phyloP scores from a whole-genome alignment of 1,140 invertebrate genomes.

The Eufriesea mexicana region DNA sequence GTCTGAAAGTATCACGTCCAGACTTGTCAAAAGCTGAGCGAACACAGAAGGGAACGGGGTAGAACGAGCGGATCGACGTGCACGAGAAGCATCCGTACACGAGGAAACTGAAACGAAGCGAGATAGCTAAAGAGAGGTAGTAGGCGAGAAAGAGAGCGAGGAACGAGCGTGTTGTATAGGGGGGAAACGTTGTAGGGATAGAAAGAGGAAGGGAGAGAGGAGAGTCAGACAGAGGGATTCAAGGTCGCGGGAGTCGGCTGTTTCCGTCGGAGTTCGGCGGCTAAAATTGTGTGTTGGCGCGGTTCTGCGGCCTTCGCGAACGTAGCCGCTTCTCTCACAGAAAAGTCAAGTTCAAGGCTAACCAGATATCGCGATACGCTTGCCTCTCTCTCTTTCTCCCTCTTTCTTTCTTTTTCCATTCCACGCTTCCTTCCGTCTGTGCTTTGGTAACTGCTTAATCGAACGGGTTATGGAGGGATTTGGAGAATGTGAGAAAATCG shows the following conservation, averaged over 20 bases:
- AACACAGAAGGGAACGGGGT: neutral
- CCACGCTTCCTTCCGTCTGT: constrained; percentile 34
- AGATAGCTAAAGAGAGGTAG: constrained; percentile 13
- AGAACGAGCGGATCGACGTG: constrained; percentile 10
- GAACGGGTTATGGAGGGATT: neutral
- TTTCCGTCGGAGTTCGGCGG: constrained; percentile 74
- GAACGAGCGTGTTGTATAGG: neutral
- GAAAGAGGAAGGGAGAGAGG: constrained; percentile 14
- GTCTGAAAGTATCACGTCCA: neutral
- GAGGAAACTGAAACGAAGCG: constrained; percentile 29
- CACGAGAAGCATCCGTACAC: constrained; percentile 11
- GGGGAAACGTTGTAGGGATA: neutral
- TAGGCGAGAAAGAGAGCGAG: neutral
- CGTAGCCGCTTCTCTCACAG: constrained; percentile 61
- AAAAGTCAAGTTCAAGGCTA: constrained; percentile 61
- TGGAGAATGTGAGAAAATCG: constrained; percentile 6
- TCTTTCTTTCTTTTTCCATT: constrained; percentile 22
- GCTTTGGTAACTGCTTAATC: constrained; percentile 45
- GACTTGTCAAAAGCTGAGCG: constrained; percentile 1
- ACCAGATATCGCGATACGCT: constrained; percentile 48
- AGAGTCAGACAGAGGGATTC: constrained; percentile 42
- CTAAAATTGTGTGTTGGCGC: constrained; percentile 76
- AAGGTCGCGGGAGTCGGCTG: constrained; percentile 70
- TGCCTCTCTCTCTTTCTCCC: constrained; percentile 7
- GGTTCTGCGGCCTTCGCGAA: constrained; percentile 71